Percentiles rank a stretch among this genome's conserved stretches.
phyloP scores from a whole-genome alignment of 2,113 vertebrate species.

The Ictalurus punctatus region DNA sequence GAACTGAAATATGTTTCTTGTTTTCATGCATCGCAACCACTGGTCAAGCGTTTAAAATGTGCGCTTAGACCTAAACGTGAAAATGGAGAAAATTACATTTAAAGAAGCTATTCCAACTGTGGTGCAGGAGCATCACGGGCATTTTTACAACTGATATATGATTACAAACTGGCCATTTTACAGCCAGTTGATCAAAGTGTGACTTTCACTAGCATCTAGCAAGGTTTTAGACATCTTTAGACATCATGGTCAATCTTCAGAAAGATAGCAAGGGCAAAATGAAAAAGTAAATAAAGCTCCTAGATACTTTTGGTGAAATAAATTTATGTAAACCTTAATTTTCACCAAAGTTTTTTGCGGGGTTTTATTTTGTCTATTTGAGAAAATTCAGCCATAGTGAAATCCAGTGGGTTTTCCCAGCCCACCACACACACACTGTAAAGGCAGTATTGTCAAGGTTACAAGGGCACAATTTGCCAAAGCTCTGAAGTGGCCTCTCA shows the following conservation, averaged over 20 bases:
- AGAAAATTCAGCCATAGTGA: neutral
- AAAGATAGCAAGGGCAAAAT: neutral
- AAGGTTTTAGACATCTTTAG: neutral
- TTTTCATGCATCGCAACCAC: neutral
- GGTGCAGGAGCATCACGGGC: too few relatives aligned
- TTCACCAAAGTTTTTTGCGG: neutral
- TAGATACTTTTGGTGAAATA: neutral
- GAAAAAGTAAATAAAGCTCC: neutral
- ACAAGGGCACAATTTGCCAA: constrained; percentile 10
- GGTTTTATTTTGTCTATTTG: neutral
- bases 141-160: neutral
- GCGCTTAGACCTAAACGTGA: neutral
- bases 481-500: neutral
- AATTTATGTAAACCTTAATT: neutral
- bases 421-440: neutral
- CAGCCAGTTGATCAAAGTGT: neutral
- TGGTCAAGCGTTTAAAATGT: neutral
- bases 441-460: neutral
- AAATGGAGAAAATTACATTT: neutral
- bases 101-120: neutral
- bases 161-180: neutral
- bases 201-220: neutral
- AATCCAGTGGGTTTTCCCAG: neutral
- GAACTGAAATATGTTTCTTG: neutral
- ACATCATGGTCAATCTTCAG: too few relatives aligned